A percentile compares a stretch with the other conserved stretches of the same genome.
phyloP scores from a whole-genome alignment of 1,140 invertebrate species.

The Cryptotermes secundus region DNA sequence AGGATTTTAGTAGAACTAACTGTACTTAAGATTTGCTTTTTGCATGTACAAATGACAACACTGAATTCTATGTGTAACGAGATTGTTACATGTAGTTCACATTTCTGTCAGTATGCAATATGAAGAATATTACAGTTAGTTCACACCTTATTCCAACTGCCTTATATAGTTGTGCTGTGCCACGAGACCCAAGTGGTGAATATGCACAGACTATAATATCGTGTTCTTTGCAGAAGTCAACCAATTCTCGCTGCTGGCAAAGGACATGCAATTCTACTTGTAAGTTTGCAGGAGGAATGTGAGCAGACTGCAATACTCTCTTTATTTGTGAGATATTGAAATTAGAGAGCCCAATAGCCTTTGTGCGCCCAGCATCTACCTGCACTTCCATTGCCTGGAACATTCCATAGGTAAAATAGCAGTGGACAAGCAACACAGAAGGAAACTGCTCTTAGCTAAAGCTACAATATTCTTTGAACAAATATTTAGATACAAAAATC shows the following conservation, averaged over 20 bases:
- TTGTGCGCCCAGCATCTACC: slow-evolving; percentile 61
- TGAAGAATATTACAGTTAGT: not conserved
- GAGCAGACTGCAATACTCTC: slow-evolving; percentile 38
- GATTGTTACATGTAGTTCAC: not conserved
- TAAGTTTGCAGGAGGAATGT: slow-evolving; percentile 39
- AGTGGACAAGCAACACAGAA: too few relatives aligned
- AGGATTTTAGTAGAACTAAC: too few relatives aligned
- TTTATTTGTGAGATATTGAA: slow-evolving; percentile 44
- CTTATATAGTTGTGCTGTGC: slow-evolving; percentile 15
- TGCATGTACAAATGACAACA: too few relatives aligned
- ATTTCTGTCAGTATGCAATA: too few relatives aligned
- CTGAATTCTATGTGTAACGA: not conserved
- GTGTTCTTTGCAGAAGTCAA: slow-evolving; percentile 55
- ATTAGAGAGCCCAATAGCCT: slow-evolving; percentile 48
- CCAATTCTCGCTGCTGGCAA: slow-evolving; percentile 60
- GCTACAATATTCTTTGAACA: too few relatives aligned
- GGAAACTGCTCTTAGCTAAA: too few relatives aligned
- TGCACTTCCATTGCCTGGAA: slow-evolving; percentile 73
- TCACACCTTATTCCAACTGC: slow-evolving; percentile 19
- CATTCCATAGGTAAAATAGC: not conserved
- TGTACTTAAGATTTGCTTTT: too few relatives aligned
- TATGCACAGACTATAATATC: slow-evolving; percentile 62
- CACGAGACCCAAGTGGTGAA: slow-evolving; percentile 55
- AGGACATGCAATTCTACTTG: slow-evolving; percentile 62
- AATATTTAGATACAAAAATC: too few relatives aligned